These are phyloP conservation scores for Pollicipes pollicipes DNA, from an alignment of 1,140 invertebrate species.

Conservation along the genomic window DNA sequence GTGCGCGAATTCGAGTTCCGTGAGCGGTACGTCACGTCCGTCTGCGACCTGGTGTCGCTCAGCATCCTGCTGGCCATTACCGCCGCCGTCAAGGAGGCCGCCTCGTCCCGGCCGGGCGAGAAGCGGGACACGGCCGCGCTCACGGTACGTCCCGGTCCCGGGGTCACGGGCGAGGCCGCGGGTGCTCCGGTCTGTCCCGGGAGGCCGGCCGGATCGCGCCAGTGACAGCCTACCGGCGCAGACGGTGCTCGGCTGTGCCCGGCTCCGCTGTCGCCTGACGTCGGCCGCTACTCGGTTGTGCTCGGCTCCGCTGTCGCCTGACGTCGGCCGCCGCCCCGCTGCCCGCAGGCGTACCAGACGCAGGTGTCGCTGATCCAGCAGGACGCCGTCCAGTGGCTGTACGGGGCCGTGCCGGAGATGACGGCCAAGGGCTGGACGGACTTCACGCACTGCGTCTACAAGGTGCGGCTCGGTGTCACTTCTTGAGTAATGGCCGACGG, in stretches of 20 bases:
- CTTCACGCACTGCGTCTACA: slow-evolving; percentile 54
- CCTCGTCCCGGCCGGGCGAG: slow-evolving; percentile 37
- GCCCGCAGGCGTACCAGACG: slow-evolving; percentile 31
- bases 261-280: background rate
- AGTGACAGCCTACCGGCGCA: too few species aligned
- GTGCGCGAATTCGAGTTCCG: slow-evolving; percentile 44
- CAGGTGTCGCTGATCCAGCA: slow-evolving; percentile 58
- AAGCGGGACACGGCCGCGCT: slow-evolving; percentile 36
- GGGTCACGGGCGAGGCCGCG: too few species aligned
- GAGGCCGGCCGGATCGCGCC: slow-evolving; percentile 14
- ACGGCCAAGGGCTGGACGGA: slow-evolving; percentile 53
- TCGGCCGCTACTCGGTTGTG: too few species aligned
- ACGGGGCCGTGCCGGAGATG: slow-evolving; percentile 51
- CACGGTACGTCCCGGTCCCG: slow-evolving; percentile 16
- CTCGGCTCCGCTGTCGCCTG: too few species aligned
- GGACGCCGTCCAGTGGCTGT: slow-evolving; percentile 67
- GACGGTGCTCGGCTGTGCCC: too few species aligned
- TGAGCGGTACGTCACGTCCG: slow-evolving; percentile 61
- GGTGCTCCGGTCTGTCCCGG: slow-evolving; percentile 15
- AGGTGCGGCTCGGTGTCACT: too few species aligned
- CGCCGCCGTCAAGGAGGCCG: slow-evolving; percentile 52
- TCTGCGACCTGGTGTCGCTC: slow-evolving; percentile 67
- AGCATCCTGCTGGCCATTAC: slow-evolving; percentile 64
- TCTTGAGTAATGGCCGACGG: too few species aligned
- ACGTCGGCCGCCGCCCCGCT: too few species aligned